These are phyloP conservation scores for Synaphobranchus kaupii DNA, from an alignment of 2,797 vertebrate species.

Conservation along the genomic window DNA sequence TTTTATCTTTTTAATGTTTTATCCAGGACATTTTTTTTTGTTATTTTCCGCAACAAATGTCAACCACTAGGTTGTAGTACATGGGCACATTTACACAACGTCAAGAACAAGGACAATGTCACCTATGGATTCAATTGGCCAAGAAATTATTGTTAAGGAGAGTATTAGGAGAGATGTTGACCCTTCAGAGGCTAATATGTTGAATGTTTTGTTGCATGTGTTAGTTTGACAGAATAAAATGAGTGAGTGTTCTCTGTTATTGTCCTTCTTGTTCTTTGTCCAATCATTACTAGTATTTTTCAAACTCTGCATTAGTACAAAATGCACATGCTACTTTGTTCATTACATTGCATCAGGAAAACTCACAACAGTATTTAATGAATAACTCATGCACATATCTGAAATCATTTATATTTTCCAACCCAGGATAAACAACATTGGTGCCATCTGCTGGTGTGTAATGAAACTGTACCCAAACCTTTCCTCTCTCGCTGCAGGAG, in stretches of 20 bases:
- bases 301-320: background rate
- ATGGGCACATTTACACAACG: background rate
- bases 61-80: background rate
- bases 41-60: background rate
- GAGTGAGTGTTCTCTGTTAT: background rate
- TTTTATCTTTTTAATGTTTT: background rate
- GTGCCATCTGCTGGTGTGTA: conserved; percentile 7
- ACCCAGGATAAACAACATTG: background rate
- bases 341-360: background rate
- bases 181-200: background rate
- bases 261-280: background rate
- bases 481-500: background rate
- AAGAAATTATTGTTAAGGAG: background rate
- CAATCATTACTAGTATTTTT: background rate
- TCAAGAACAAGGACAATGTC: background rate
- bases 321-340: background rate
- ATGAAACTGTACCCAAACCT: background rate
- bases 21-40: background rate
- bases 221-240: background rate
- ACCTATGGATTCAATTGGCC: background rate
- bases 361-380: background rate
- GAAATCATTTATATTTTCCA: background rate
- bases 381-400: background rate
- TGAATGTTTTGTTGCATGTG: background rate
- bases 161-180: background rate